Conservation (phyloP, 2,888 invertebrate species). For the Osmoderma eremita region DNA sequence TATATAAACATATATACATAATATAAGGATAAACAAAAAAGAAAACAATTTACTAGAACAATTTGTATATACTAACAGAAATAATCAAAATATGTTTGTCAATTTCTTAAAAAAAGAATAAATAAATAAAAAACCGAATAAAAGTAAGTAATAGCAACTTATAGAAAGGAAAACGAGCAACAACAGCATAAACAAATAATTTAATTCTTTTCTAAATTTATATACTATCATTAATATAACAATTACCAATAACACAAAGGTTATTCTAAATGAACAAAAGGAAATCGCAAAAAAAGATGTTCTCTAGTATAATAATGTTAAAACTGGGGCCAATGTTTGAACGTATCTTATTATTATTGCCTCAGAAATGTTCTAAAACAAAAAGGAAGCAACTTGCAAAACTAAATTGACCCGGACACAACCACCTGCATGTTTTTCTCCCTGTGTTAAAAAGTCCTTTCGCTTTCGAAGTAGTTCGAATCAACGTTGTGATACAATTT, state of each 20-base stretch:
- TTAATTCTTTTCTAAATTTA: slow-evolving; percentile 3
- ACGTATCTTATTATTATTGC: slow-evolving; percentile 61
- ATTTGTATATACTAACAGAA: slow-evolving; percentile 56
- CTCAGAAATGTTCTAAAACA: slow-evolving; percentile 53
- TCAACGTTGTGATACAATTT: slow-evolving; percentile 19
- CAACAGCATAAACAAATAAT: neutral
- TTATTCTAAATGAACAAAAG: neutral
- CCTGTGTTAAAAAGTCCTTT: neutral
- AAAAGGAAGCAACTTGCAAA: slow-evolving; percentile 14
- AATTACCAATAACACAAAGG: neutral
- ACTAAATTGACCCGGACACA: slow-evolving; percentile 7
- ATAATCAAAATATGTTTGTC: slow-evolving; percentile 53
- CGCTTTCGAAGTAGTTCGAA: too few species aligned
- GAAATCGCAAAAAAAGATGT: slow-evolving; percentile 22
- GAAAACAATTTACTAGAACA: slow-evolving; percentile 50
- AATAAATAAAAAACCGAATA: neutral
- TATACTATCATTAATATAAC: neutral
- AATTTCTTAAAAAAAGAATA: slow-evolving; percentile 44
- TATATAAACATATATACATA: slow-evolving; percentile 38
- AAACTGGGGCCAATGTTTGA: slow-evolving; percentile 61
- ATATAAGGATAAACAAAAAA: slow-evolving; percentile 10
- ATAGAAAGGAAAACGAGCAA: neutral
- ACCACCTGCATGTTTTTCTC: slow-evolving; percentile 45
- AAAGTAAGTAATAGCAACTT: too few species aligned
- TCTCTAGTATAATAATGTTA: slow-evolving; percentile 37